Evolutionary conservation across 2,888 invertebrate genomes (phyloP), one percentile per base, ranked within the genome.

Genomic region (Stenchaetothrips biformis): DNA sequence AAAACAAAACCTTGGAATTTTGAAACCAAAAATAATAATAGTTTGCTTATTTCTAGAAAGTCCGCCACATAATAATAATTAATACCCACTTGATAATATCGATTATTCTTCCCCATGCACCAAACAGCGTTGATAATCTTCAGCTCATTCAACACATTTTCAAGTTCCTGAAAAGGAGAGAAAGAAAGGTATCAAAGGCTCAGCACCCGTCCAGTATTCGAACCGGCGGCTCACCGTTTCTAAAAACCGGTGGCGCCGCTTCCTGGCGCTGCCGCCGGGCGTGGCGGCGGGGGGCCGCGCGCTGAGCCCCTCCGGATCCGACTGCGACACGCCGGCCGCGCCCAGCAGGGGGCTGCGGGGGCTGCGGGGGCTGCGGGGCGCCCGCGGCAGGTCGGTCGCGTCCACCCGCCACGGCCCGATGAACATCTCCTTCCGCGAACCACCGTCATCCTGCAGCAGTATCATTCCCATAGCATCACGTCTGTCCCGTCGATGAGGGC

Each of bases 51-150:
- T 4, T 2, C 18, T 67, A 67, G 21, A 3, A n/a, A 67, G 4
- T n/a, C 18, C 67, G 4, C 2, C 67, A 4, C 67, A 67, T 67
- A 67, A 67, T 67, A n/a, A 1, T 2, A 67, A 80, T 79, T 79
- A 9, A 81, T 78, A 80, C 78, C 82, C 83, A 88, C 88, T 87
- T 89, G 89, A 85, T 89, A 88, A 83, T 88, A 89, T 80, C 87
- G 88, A 18, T 88, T 88, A 78, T 89, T 88, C 81, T 86, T 87
- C 8, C 89, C 89, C 81, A 87, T 86, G 74, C 86, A 87, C 91
- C 92, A 92, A 0, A 90, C 86, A 1, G 89, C 89, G 84, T 90
- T 90, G 80, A 87, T 86, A 48, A 92, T 89, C 81, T 88, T 87
- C 78, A 90, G 87, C 49, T 89, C 87, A 49, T 87, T 85, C 47